These are phyloP conservation scores for Nebria salina DNA, from an alignment of 2,888 invertebrate genomes.

Conservation along the genomic window DNA sequence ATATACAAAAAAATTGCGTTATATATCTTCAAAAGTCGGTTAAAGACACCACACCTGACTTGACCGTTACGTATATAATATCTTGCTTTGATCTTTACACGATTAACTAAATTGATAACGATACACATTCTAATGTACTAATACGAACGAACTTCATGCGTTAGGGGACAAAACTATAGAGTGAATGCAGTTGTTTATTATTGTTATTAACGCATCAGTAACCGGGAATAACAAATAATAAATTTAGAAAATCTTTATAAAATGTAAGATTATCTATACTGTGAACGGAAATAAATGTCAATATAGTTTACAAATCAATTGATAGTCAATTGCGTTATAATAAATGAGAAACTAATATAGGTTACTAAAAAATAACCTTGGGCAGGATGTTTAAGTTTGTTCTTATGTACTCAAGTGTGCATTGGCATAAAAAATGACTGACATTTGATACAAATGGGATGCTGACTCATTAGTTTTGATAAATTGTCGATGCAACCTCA, in stretches of 20 bases:
- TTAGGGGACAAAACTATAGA: too few relatives aligned
- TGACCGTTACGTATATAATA: conserved; percentile 6
- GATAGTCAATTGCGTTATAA: background rate
- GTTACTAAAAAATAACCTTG: conserved; percentile 25
- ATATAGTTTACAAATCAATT: conserved; percentile 20
- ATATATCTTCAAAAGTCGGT: background rate
- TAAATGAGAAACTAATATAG: conserved; percentile 4
- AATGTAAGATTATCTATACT: too few relatives aligned
- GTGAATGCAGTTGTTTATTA: too few relatives aligned
- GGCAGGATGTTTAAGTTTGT: conserved; percentile 31
- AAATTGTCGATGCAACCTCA: conserved; percentile 28
- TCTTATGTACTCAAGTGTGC: conserved; percentile 37
- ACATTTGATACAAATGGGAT: conserved; percentile 41
- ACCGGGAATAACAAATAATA: background rate
- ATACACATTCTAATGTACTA: conserved; percentile 8
- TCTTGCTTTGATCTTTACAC: conserved; percentile 4
- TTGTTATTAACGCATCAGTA: too few relatives aligned
- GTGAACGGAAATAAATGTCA: conserved; percentile 20
- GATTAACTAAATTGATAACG: conserved; percentile 13
- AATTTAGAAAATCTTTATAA: background rate
- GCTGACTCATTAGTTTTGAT: conserved; percentile 46
- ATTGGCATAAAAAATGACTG: conserved; percentile 34
- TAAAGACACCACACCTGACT: conserved; percentile 22
- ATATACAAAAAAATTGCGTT: background rate
- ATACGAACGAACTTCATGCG: background rate